Evolutionary conservation across 1,140 invertebrate genomes (phyloP).

Genomic region (Gerris buenoi): DNA sequence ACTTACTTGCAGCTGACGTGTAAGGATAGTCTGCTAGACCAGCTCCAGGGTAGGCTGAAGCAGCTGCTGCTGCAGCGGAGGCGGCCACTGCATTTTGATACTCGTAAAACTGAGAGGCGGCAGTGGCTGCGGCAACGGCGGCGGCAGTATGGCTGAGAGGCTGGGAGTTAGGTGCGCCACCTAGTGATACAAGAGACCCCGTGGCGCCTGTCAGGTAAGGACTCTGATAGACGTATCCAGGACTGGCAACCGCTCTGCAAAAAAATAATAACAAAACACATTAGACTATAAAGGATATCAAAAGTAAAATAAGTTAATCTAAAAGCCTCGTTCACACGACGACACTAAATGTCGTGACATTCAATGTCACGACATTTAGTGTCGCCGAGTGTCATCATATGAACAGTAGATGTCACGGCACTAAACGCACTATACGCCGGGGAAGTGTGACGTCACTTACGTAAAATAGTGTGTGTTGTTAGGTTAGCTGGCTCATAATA

Average conservation of each 20-base stretch:
- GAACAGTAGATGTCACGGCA: too few species aligned
- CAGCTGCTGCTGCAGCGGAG: conserved; percentile 25
- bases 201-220: conserved; percentile 25
- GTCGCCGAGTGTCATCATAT: too few species aligned
- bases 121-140: conserved; percentile 22
- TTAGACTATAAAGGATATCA: too few species aligned
- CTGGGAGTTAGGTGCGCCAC: conserved; percentile 22
- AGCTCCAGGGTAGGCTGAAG: conserved; percentile 23
- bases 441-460: too few species aligned
- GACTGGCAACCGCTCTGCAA: conserved; percentile 10
- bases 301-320: too few species aligned
- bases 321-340: too few species aligned
- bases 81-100: conserved; percentile 28
- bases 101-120: conserved; percentile 29
- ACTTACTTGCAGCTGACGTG: conserved; percentile 22
- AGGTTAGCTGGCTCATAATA: too few species aligned
- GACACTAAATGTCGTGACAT: too few species aligned
- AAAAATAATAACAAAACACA: too few species aligned
- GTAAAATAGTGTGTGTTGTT: too few species aligned
- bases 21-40: conserved; percentile 27
- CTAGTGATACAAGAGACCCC: conserved; percentile 25
- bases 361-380: too few species aligned
- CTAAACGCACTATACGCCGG: too few species aligned
- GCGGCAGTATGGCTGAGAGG: conserved; percentile 22
- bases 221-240: conserved; percentile 31